phyloP scores from a whole-genome alignment of 2,113 vertebrate species.

The Zosterops pallidus region DNA sequence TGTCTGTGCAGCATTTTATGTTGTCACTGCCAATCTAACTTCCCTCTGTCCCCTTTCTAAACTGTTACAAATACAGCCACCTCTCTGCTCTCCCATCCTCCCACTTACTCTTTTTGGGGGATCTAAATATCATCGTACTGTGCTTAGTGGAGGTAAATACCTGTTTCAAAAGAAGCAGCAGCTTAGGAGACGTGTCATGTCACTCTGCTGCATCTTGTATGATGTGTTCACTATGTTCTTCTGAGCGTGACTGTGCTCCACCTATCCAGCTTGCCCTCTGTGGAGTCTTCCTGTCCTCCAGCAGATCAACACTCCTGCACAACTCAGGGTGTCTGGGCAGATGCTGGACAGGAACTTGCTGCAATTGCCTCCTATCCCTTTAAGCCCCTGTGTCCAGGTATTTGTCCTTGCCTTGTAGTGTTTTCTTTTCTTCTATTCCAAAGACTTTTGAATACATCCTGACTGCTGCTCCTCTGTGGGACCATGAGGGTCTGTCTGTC shows the following conservation, averaged over 20 bases:
- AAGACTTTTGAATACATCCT: neutral
- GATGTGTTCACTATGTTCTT: neutral
- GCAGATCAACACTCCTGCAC: neutral
- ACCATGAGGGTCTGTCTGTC: neutral
- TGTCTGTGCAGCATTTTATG: neutral
- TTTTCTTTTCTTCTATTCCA: neutral
- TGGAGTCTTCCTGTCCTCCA: neutral
- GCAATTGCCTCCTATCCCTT: neutral
- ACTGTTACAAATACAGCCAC: neutral
- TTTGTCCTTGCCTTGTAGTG: neutral
- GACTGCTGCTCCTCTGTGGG: neutral
- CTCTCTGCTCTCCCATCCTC: neutral
- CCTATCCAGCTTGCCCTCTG: constrained; percentile 3
- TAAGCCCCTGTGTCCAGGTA: neutral
- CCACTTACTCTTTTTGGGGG: neutral
- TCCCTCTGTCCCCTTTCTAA: neutral
- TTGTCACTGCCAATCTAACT: neutral
- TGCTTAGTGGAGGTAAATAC: neutral
- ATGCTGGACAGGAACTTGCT: neutral
- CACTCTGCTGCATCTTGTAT: neutral
- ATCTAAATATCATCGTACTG: neutral
- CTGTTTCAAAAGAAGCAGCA: neutral
- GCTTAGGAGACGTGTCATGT: neutral
- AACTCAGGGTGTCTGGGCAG: neutral
- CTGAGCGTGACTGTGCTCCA: neutral